Conservation (phyloP, 23 tunicate species). For the Pegea sp. region DNA sequence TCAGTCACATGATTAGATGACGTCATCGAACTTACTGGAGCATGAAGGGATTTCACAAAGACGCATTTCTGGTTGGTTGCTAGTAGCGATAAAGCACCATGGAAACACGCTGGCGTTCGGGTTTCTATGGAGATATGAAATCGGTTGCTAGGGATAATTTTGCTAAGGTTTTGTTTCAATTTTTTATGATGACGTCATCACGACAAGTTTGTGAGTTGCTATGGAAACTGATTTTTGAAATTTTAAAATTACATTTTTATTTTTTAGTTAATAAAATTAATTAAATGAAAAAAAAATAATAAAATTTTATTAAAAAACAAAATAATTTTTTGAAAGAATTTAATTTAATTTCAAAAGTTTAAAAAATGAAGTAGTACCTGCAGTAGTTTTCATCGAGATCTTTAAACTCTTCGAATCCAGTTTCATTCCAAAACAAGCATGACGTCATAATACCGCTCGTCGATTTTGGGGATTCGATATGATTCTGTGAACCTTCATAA, state of each 20-base stretch:
- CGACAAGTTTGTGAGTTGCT: no score
- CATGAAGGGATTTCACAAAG: conserved; percentile 43
- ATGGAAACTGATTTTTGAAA: no score
- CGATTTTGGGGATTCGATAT: conserved; percentile 5
- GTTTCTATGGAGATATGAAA: conserved; percentile 36
- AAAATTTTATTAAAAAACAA: not conserved
- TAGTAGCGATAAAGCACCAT: conserved; percentile 30
- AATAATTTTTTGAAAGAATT: not conserved
- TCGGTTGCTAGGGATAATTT: no score
- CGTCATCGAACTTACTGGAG: conserved; percentile 19
- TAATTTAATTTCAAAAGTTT: not conserved
- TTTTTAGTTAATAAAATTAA: no score
- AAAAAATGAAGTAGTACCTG: conserved; percentile 16
- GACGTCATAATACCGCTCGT: conserved; percentile 1
- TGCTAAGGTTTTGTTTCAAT: no score
- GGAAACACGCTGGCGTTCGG: conserved; percentile 40
- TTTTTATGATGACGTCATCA: no score
- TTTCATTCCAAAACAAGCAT: conserved; percentile 26
- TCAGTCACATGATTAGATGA: no score
- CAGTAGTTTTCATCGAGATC: conserved; percentile 22
- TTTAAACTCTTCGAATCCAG: conserved; percentile 9
- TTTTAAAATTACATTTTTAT: no score
- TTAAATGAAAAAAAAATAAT: not conserved
- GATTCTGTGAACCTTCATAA: conserved; percentile 23
- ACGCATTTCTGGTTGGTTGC: conserved; percentile 3